Evolutionary conservation across 2,113 vertebrate species (phyloP).

Genomic region (Syrmaticus mikado): DNA sequence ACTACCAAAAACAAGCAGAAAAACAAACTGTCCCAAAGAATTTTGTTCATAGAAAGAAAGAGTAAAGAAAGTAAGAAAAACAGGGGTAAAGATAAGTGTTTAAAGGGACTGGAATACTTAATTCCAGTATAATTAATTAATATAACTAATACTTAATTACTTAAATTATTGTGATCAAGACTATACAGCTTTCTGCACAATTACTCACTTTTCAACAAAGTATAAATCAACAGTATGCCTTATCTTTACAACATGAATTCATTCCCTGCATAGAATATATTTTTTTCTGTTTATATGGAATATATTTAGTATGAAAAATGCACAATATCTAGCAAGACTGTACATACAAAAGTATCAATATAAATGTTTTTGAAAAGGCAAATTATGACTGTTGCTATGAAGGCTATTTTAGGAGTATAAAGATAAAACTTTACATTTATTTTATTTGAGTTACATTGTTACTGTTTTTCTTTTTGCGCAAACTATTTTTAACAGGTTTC

Average conservation of each 20-base stretch:
- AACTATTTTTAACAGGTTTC: neutral
- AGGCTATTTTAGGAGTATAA: neutral
- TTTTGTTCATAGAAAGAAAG: neutral
- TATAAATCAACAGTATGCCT: neutral
- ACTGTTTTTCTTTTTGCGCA: neutral
- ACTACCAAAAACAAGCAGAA: neutral
- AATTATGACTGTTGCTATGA: neutral
- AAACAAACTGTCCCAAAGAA: neutral
- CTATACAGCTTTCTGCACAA: neutral
- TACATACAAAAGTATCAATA: neutral
- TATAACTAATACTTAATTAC: neutral
- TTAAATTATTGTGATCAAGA: slow-evolving; percentile 27
- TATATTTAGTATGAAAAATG: slow-evolving; percentile 41
- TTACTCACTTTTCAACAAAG: slow-evolving; percentile 22
- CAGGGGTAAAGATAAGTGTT: neutral
- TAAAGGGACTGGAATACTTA: neutral
- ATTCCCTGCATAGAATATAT: slow-evolving; percentile 29
- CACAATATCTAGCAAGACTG: neutral
- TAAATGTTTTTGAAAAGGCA: neutral
- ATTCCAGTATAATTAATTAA: neutral
- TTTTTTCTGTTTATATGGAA: slow-evolving; percentile 41
- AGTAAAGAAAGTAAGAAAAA: neutral
- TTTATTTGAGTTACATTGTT: neutral
- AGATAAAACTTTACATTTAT: neutral
- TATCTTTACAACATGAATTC: slow-evolving; percentile 18